These are phyloP conservation scores for Pachliopta kotzebuea DNA, from an alignment of 2,888 invertebrate species.

Conservation along the genomic window DNA sequence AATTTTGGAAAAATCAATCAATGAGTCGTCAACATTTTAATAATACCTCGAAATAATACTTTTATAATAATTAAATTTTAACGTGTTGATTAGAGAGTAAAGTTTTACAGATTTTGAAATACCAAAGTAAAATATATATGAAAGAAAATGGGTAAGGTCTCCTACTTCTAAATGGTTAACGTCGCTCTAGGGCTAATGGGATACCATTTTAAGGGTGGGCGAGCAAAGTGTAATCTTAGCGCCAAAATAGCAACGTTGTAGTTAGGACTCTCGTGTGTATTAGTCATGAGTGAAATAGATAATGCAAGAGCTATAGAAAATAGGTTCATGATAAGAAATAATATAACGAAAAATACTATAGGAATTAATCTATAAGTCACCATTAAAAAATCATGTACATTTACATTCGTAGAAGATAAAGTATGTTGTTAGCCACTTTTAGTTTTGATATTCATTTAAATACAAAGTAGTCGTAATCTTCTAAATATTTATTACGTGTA, in stretches of 20 bases:
- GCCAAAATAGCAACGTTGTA: conserved; percentile 27
- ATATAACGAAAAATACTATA: no score
- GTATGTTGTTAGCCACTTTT: no score
- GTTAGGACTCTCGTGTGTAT: conserved; percentile 17
- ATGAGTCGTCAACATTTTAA: no score
- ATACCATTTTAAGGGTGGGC: conserved; percentile 31
- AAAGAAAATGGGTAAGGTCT: conserved; percentile 6
- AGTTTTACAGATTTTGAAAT: no score
- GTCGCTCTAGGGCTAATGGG: conserved; percentile 29
- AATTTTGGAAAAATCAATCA: no score
- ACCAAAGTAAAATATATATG: background rate
- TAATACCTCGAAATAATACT: no score
- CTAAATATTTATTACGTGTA: no score
- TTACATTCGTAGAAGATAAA: no score
- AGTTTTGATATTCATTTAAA: no score
- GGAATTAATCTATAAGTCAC: no score
- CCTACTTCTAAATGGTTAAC: conserved; percentile 25
- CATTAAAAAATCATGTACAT: no score
- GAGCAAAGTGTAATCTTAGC: conserved; percentile 29
- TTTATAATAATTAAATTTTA: background rate
- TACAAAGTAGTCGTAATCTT: no score
- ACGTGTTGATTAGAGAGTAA: background rate
- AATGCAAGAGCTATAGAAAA: conserved; percentile 1
- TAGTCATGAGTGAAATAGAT: conserved; percentile 25
- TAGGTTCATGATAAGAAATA: background rate